Percentiles rank a stretch among this genome's conserved stretches.
phyloP scores from a whole-genome alignment of 2,888 invertebrate genomes.

The Napeogenes sylphis region DNA sequence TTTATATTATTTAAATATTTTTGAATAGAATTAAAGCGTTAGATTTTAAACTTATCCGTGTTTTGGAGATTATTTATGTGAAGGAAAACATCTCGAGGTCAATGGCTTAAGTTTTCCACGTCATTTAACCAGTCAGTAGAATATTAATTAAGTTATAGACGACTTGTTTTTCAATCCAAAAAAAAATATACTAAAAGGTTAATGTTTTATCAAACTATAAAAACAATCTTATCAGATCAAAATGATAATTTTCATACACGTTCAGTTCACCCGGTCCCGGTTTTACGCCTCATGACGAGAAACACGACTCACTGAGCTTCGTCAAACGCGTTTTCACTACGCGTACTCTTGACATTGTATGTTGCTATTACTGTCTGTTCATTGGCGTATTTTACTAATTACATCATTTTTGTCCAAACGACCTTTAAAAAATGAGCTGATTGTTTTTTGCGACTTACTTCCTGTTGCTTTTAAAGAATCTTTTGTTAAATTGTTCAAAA shows the following conservation, averaged over 20 bases:
- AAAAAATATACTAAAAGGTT: no score
- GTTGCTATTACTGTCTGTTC: slow-evolving; percentile 43
- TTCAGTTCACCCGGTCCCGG: slow-evolving; percentile 11
- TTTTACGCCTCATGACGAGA: slow-evolving; percentile 30
- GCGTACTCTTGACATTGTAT: slow-evolving; percentile 70
- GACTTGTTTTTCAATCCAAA: no score
- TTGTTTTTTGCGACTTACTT: slow-evolving; percentile 13
- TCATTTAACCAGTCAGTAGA: no score
- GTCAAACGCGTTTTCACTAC: slow-evolving; percentile 32
- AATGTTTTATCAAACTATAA: no score
- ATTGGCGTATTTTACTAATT: slow-evolving; percentile 53
- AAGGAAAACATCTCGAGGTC: no score
- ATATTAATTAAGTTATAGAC: no score
- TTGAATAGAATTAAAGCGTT: no score
- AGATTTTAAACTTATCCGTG: no score
- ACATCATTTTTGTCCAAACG: slow-evolving; percentile 41
- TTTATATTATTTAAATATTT: slow-evolving; percentile 1
- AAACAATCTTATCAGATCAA: neutral
- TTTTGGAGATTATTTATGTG: no score
- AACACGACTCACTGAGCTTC: slow-evolving; percentile 13
- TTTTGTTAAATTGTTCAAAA: neutral
- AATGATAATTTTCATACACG: neutral
- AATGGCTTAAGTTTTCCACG: no score
- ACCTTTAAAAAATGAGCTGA: slow-evolving; percentile 11
- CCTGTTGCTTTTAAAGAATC: slow-evolving; percentile 10